phyloP scores from a whole-genome alignment of 2,113 vertebrate genomes.

The Sinosuthora webbiana region DNA sequence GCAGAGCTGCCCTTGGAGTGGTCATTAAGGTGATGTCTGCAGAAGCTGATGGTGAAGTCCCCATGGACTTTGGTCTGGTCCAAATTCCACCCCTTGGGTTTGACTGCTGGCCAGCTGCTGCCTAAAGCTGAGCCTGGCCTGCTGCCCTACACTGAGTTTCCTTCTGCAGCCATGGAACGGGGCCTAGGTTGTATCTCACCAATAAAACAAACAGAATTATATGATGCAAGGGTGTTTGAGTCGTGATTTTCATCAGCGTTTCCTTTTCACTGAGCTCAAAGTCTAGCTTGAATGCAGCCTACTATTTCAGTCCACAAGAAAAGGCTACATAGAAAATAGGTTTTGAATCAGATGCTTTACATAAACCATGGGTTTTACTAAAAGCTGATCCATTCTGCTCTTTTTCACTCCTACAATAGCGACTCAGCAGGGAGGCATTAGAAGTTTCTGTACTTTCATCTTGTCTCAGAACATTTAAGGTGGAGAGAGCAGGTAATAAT shows the following conservation, averaged over 20 bases:
- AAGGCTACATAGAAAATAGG: constrained; percentile 61
- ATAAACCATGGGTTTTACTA: constrained; percentile 77
- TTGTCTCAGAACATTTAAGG: constrained; percentile 68
- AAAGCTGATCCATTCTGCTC: constrained; percentile 69
- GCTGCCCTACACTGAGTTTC: background rate
- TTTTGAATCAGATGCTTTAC: constrained; percentile 81
- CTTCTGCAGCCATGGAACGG: background rate
- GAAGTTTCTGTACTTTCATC: constrained; percentile 73
- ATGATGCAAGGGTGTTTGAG: constrained; percentile 38
- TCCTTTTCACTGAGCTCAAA: constrained; percentile 54
- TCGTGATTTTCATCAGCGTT: constrained; percentile 60
- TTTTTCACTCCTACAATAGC: constrained; percentile 59
- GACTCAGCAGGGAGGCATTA: constrained; percentile 41
- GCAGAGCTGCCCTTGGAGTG: background rate
- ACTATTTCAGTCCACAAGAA: constrained; percentile 66
- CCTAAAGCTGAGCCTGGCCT: background rate
- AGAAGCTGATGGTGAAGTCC: background rate
- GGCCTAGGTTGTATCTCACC: background rate
- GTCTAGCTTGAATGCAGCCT: constrained; percentile 59
- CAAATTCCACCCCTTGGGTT: background rate
- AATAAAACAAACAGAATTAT: constrained; percentile 51
- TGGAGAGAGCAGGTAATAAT: background rate
- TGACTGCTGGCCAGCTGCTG: background rate
- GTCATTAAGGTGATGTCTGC: background rate
- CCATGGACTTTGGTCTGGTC: background rate